Evolutionary conservation across 2,797 vertebrate species (phyloP), one percentile per base, ranked within the genome.

Genomic region (Sebastes diaconus): DNA sequence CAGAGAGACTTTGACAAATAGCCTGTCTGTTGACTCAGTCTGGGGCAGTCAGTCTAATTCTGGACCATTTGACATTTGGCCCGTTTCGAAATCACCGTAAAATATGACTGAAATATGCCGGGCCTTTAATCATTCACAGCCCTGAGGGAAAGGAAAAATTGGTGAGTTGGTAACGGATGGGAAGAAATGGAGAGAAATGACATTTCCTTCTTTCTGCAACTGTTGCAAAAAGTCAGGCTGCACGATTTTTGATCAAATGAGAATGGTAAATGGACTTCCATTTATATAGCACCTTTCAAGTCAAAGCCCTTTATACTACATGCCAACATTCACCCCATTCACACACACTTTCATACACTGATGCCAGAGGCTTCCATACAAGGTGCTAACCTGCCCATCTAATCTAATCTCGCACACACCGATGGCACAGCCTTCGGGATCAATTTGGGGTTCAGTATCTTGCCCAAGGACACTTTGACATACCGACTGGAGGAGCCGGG

Each of bases 51-150:
- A 27, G 50, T 83, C 54, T 67, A 72, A 58, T 20, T 12, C 68
- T 63, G 61, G n/a, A 64, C 32, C 52, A 14, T 86, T 86, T 87
- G 86, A 86, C 79, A 83, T 84, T 83, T 84, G 75, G 77, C 30
- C 46, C 14, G 0, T 75, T 79, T 78, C 73, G 85, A 85, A 87
- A 79, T 83, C 72, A 73, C 18, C 2, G 52, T 64, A 88, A 52
- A n/a, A 79, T 63, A 27, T 67, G 78, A 30, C 63, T 85, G 78
- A 81, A 85, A 84, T 77, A 68, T 82, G 60, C 29, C 27, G 11
- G 54, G 7, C 34, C 32, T 42, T 89, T 77, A 69, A 80, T 88
- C 83, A 81, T 34, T 85, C 30, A 57, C 46, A 75, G 39, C 29
- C 25, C 65, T 1, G 14, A 50, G 14, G 70, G 80, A 60, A 30